Evolutionary conservation across 2,797 vertebrate species (phyloP).

Genomic region (Gorsachius magnificus): DNA sequence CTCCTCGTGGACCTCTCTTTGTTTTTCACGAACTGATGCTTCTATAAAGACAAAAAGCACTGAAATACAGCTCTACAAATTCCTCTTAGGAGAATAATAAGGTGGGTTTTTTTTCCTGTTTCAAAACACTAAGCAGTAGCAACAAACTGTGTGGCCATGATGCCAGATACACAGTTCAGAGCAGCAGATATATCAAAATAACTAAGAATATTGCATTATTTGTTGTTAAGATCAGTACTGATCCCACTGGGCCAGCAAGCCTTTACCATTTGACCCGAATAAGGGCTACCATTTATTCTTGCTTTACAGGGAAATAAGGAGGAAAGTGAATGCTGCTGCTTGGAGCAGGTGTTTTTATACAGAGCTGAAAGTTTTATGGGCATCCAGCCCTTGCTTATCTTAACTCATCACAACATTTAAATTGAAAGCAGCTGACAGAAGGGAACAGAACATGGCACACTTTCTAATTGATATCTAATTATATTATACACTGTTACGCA

Average conservation of each 20-base stretch:
- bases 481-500: conserved; percentile 19
- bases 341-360: conserved; percentile 52
- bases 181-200: not conserved
- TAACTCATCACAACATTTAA: conserved; percentile 63
- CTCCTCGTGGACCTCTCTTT: not conserved
- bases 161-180: not conserved
- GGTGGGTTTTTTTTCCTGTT: not conserved
- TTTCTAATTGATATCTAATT: conserved; percentile 67
- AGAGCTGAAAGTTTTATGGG: conserved; percentile 49
- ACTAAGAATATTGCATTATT: not conserved
- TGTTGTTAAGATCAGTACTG: not conserved
- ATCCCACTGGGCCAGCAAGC: not conserved
- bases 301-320: not conserved
- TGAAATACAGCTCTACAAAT: not conserved
- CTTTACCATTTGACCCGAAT: not conserved
- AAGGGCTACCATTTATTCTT: not conserved
- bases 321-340: not conserved
- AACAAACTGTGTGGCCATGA: not conserved
- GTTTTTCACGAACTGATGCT: not conserved
- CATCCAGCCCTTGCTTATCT: conserved; percentile 63
- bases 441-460: conserved; percentile 58
- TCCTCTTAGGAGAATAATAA: not conserved
- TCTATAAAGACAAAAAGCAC: not conserved
- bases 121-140: not conserved
- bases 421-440: conserved; percentile 57